phyloP scores from a whole-genome alignment of 1,140 invertebrate species.

The Chironomus striatipennis region DNA sequence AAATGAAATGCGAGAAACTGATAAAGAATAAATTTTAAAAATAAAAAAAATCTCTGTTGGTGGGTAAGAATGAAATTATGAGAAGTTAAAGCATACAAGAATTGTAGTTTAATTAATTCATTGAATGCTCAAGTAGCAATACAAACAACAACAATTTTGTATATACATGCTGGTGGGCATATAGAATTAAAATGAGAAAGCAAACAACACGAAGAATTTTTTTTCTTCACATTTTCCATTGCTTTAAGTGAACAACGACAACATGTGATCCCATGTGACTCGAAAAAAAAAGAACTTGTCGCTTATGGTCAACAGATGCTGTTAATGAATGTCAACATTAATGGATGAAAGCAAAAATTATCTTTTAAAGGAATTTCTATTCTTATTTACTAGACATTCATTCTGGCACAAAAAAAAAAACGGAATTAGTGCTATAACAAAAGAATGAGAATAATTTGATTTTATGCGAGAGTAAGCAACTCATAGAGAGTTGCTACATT shows the following conservation, averaged over 20 bases:
- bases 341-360: background rate
- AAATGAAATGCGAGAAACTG: conserved; percentile 2
- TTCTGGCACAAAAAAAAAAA: background rate
- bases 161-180: background rate
- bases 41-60: background rate
- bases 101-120: background rate
- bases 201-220: background rate
- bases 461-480: background rate
- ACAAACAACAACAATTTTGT: background rate
- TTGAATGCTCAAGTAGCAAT: too few relatives aligned
- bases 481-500: background rate
- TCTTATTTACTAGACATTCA: background rate
- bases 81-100: background rate
- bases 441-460: background rate
- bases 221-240: background rate
- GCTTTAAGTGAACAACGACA: background rate
- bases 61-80: background rate
- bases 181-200: background rate
- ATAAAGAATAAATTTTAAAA: background rate
- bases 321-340: conserved; percentile 1
- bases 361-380: background rate
- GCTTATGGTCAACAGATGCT: conserved; percentile 20
- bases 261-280: conserved; percentile 6
- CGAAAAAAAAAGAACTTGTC: background rate
- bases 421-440: background rate